Evolutionary conservation across 2,888 invertebrate species (phyloP), one percentile per base, ranked within the genome.

Genomic region (Ophion obscuratus): DNA sequence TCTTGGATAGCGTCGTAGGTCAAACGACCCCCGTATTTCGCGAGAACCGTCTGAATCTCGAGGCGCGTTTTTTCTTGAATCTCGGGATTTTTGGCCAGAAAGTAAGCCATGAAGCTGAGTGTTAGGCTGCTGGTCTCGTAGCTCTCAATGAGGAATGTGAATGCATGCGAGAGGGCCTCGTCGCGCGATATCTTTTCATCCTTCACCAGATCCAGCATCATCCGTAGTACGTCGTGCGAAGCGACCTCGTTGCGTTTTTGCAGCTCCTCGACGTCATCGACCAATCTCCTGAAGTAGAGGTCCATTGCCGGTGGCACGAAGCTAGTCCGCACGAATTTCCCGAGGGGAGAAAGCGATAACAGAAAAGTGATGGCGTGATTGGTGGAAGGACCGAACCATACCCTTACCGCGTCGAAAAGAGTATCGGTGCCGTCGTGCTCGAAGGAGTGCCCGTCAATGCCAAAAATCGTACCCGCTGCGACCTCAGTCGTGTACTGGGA

Each of bases 101-200:
- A 93, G 87, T 95, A 95, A 0, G 94, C 89, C 5, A 94, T 91
- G 82, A 95, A 95, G 20, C 94, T 93, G 78, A 95, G 90, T 2
- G 94, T 92, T 2, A 95, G 93, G 44, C 95, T 95, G 0, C 95
- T 95, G 2, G 95, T 95, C 90, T 95, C 95, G 87, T 94, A 95
- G 2, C 95, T 95, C 47, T 95, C 95, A 2, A 94, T 88, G 88
- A 95, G 95, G 89, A 95, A 95, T 10, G 95, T 93, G n/a, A 95
- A 91, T 17, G 94, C 94, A 87, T 95, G 95, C 0, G 95, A 92
- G 9, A 93, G 89, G 88, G 94, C 91, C 20, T 89, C 73, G 61
- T 92, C 90, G 6, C 90, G 91, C 68, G 92, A 92, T 10, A 79
- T 57, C 36, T 66, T 40, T n/a, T 6, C 14, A 9, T 53, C 44